phyloP scores from a whole-genome alignment of 37 sponge, comb jelly and placozoan species.

The Amphimedon queenslandica region DNA sequence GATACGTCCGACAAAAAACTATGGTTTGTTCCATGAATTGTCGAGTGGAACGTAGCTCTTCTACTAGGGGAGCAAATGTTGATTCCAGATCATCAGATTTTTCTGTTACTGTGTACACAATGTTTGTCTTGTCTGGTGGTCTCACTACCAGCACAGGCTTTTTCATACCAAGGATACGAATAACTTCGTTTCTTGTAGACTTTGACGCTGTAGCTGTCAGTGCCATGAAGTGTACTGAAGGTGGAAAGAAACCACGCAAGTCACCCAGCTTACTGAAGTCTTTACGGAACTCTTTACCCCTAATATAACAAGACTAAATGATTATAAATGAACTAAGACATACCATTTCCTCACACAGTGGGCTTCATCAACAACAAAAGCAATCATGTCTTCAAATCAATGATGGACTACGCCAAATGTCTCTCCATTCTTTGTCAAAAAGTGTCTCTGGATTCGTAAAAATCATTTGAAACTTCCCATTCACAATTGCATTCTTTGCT shows the following conservation, averaged over 20 bases:
- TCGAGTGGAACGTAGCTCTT: background rate
- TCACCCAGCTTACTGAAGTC: background rate
- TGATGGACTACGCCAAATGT: too few relatives aligned
- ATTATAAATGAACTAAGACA: too few relatives aligned
- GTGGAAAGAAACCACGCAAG: background rate
- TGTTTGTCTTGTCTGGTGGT: slow-evolving; percentile 7
- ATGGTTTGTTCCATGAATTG: background rate
- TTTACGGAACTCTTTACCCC: background rate
- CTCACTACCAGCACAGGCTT: background rate
- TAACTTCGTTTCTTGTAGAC: background rate
- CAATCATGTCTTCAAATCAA: too few relatives aligned
- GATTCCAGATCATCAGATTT: slow-evolving; percentile 4
- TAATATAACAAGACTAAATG: too few relatives aligned
- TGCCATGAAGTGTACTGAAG: background rate
- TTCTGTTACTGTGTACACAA: background rate
- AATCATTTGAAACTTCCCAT: too few relatives aligned
- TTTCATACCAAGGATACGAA: background rate
- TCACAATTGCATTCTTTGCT: too few relatives aligned
- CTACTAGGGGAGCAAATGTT: slow-evolving; percentile 31
- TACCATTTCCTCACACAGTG: too few relatives aligned
- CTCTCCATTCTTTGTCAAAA: too few relatives aligned
- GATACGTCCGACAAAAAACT: slow-evolving; percentile 16
- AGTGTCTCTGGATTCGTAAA: background rate
- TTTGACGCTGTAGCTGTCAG: slow-evolving; percentile 8
- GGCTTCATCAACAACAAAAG: too few relatives aligned